Evolutionary conservation across 2,113 vertebrate species (phyloP).

Genomic region (Hipposideros armiger): DNA sequence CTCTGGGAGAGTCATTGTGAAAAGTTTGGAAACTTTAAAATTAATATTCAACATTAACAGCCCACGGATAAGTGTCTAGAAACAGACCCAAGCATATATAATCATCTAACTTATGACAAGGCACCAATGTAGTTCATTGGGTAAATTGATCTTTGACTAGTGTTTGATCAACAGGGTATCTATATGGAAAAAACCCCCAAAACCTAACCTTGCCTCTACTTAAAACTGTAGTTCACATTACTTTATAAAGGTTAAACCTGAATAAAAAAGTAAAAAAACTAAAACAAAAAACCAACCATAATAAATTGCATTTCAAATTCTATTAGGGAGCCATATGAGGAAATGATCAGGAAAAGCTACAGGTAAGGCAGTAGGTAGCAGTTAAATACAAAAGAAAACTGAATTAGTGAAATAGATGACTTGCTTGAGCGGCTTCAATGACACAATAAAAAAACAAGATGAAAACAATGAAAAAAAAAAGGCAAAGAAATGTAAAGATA

Average conservation of each 20-base stretch:
- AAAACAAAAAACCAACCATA: background rate
- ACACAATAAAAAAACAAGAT: slow-evolving; percentile 4
- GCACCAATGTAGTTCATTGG: background rate
- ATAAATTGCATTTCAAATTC: slow-evolving; percentile 34
- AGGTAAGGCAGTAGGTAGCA: slow-evolving; percentile 17
- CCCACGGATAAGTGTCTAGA: slow-evolving; percentile 39
- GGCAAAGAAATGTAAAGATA: background rate
- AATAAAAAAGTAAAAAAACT: background rate
- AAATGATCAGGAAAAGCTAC: background rate
- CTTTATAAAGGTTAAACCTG: background rate
- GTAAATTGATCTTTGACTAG: background rate
- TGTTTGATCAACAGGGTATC: background rate
- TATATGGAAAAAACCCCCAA: background rate
- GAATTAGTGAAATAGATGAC: background rate
- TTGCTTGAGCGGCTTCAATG: background rate
- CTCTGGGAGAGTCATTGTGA: background rate
- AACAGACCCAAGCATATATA: background rate
- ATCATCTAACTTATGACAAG: background rate
- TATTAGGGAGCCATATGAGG: slow-evolving; percentile 6
- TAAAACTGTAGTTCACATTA: background rate
- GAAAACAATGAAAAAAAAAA: background rate
- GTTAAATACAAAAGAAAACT: slow-evolving; percentile 46
- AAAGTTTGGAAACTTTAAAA: slow-evolving; percentile 48
- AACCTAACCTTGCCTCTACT: background rate
- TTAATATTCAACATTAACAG: background rate